Evolutionary conservation across 2,113 vertebrate species (phyloP), one percentile per base, ranked within the genome.

Genomic region (Pachycephala philippinensis): DNA sequence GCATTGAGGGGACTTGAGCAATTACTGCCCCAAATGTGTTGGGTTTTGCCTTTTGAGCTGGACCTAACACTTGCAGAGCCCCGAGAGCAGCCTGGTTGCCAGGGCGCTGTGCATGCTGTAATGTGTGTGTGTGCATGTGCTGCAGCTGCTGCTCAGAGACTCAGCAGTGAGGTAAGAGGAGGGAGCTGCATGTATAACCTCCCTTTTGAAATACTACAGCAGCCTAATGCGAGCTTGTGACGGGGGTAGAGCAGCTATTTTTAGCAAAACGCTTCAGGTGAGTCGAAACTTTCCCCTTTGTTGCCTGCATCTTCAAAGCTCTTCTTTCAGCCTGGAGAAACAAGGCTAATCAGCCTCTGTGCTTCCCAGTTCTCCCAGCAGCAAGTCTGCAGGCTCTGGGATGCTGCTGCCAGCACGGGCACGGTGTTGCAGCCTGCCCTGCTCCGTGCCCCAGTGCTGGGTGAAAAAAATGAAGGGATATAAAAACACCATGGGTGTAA

Each of bases 251-350:
- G 52, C 23, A 75, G 76, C 60, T 97, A 93, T 95, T 96, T 95
- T 93, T 94, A 96, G 85, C 50, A 66, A 74, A 95, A 40, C 4
- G 87, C 90, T 94, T 89, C 95, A 97, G 92, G 85, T 96, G 86
- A 95, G 86, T 30, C 0, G 19, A 93, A 93, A 80, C 68, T 94
- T 94, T 71, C 83, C 60, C 60, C 64, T 94, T 94, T 94, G 90
- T 91, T 93, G 84, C 84, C 63, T 90, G 23, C 83, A 82, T 93
- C 90, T 96, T 96, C 95, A 95, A 94, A 97, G 92, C 52, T 49
- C 76, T 75, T 14, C 75, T 59, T 47, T 15, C 82, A 96, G 85
- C 68, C 68, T 68, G 80, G 26, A 94, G 96, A 93, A 89, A 86
- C 82, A 68, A 84, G 71, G 87, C 93, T 96, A 23, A 94, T 80